phyloP scores from a whole-genome alignment of 2,888 invertebrate genomes.

The Coelogynopora nodosa region DNA sequence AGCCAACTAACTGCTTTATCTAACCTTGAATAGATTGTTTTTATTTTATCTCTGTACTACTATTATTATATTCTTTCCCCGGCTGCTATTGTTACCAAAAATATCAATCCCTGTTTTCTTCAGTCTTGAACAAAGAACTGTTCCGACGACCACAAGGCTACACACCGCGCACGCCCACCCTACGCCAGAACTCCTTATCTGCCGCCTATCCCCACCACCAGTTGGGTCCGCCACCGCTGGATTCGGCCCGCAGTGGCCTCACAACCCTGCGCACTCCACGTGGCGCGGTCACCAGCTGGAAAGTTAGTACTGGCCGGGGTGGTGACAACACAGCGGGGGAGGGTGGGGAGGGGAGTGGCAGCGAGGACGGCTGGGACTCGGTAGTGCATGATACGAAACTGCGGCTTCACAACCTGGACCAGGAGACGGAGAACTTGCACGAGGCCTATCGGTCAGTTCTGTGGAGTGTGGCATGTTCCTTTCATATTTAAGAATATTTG shows the following conservation, averaged over 20 bases:
- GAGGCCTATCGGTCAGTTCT: neutral
- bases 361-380: neutral
- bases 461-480: neutral
- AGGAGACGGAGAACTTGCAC: neutral
- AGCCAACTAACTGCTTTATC: too few species aligned
- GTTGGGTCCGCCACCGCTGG: neutral
- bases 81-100: neutral
- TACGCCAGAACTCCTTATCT: neutral
- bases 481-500: neutral
- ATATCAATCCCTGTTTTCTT: too few species aligned
- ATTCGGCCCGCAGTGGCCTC: neutral
- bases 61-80: neutral
- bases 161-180: neutral
- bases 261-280: neutral
- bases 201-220: neutral
- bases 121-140: neutral
- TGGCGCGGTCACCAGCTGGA: too few species aligned
- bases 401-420: neutral
- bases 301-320: too few species aligned
- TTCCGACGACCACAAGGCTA: neutral
- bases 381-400: neutral
- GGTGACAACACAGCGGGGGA: neutral
- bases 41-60: too few species aligned
- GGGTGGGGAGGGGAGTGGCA: neutral
- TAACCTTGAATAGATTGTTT: too few species aligned